Evolutionary conservation across 37 sponge, comb jelly and placozoan genomes (phyloP), one percentile per base, ranked within the genome.

Genomic region (Hexactinellida sp.): DNA sequence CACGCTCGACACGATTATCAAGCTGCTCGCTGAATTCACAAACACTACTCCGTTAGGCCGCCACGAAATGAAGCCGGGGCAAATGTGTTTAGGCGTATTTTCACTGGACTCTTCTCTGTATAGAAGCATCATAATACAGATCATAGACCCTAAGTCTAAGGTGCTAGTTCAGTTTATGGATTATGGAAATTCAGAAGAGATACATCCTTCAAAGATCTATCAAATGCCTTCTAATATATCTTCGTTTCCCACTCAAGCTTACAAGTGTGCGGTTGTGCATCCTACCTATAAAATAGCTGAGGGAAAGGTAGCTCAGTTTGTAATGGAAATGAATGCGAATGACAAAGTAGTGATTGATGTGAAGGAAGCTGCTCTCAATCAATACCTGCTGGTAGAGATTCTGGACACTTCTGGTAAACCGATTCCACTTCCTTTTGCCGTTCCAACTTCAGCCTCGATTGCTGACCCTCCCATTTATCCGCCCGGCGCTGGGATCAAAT

Each of bases 201-300:
- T 63, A 32, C 76, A 63, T 7, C 76, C 76, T 32, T 63, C 76
- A 25, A 63, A 63, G 30, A 63, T 63, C 76, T 25, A n/a, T 63
- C 76, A 63, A n/a, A 63, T 63, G 76, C 76, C 76, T 63, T 63
- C 76, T 28, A 63, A 63, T 63, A 63, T 63, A 3, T 63, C 76
- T 32, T 63, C 76, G 13, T 63, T 63, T 28, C 76, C 76, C 34
- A 63, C 28, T 32, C 76, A 63, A n/a, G 76, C 76, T 63, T 63
- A 63, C 34, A 63, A n/a, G 13, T 63, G 76, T 63, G 76, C 76
- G 3, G 34, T 63, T 3, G 21, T 63, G 13, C 76, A 63, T n/a
- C 76, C 76, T 25, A 63, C 76, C 32, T 63, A 25, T n/a, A 63
- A 63, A n/a, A 25, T 63, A 63, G 30, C 76, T 63, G 28, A 10